Evolutionary conservation across 1,140 invertebrate genomes (phyloP), one percentile per base, ranked within the genome.

Genomic region (Drosophila kikkawai): DNA sequence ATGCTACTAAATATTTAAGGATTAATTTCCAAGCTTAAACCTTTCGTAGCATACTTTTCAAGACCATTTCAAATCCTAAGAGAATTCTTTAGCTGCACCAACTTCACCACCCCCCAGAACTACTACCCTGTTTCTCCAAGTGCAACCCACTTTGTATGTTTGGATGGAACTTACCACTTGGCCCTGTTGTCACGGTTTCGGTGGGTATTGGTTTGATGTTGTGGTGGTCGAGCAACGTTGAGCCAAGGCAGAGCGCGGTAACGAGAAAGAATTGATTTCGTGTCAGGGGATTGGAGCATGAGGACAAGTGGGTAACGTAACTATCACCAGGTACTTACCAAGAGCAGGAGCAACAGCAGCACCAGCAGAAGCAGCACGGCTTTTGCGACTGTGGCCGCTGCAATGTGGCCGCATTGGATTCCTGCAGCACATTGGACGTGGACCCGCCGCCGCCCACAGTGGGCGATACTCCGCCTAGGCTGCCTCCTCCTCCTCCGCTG

Each of bases 301-400:
- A 47, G 50, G 47, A 57, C 39, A 63, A 34, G 22, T 61, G 32
- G 65, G 36, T 51, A 48, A 48, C 44, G 36, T 56, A 51, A 51
- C 51, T 58, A 55, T 53, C 15, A 42, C 12, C 37, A 67, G 9
- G 50, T 74, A 91, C 93, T 93, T 94, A 95, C 95, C 95, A 96
- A 93, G 95, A 95, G 93, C 95, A 96, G 93, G 95, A 95, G 93
- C 95, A 96, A 91, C 95, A 96, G 88, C 95, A 96, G 86, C 95
- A 96, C 95, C 95, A 96, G 77, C 95, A 95, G 63, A 95, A 94
- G 80, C 95, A 95, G 91, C 95, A 96, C 69, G 93, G 93, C 81
- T 94, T 94, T 75, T 91, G 92, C 37, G 92, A 92, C 26, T 88
- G 81, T 56, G 75, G 79, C 39, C 82, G 82, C 36, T 79, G 82